Percentiles rank a stretch among this genome's conserved stretches.
Evolutionary conservation across 2,797 vertebrate genomes (phyloP).

Genomic region (Rhinatrema bivittatum): DNA sequence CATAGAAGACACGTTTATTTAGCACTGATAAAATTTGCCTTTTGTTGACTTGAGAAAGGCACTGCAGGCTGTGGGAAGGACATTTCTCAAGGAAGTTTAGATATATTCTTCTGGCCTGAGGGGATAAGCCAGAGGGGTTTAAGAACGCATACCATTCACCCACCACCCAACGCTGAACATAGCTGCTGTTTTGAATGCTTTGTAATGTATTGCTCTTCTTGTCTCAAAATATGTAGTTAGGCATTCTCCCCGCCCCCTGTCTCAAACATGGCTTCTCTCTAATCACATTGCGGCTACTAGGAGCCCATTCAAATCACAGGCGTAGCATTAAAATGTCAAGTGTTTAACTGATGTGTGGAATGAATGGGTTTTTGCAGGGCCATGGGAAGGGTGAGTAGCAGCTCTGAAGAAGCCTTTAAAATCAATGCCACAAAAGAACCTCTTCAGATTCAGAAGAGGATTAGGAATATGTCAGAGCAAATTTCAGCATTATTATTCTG

Average conservation of each 20-base stretch:
- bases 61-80: no score
- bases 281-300: conserved; percentile 29
- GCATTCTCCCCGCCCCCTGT: conserved; percentile 11
- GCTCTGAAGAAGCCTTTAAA: conserved; percentile 15
- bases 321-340: conserved; percentile 35
- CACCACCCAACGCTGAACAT: no score
- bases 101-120: no score
- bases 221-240: conserved; percentile 22
- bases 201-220: conserved; percentile 21
- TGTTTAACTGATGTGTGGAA: conserved; percentile 29
- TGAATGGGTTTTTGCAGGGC: conserved; percentile 33
- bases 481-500: background rate
- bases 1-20: no score
- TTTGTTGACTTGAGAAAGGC: no score
- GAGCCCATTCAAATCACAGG: conserved; percentile 39
- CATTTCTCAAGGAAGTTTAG: no score
- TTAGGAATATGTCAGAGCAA: background rate
- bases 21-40: no score
- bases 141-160: no score
- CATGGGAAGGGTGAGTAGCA: conserved; percentile 3
- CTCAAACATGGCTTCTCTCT: conserved; percentile 21
- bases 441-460: conserved; percentile 5
- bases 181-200: conserved; percentile 9
- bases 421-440: background rate
- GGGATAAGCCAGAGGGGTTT: no score